Conservation (phyloP, 2,113 vertebrate genomes). For the Megatriorchis doriae region DNA sequence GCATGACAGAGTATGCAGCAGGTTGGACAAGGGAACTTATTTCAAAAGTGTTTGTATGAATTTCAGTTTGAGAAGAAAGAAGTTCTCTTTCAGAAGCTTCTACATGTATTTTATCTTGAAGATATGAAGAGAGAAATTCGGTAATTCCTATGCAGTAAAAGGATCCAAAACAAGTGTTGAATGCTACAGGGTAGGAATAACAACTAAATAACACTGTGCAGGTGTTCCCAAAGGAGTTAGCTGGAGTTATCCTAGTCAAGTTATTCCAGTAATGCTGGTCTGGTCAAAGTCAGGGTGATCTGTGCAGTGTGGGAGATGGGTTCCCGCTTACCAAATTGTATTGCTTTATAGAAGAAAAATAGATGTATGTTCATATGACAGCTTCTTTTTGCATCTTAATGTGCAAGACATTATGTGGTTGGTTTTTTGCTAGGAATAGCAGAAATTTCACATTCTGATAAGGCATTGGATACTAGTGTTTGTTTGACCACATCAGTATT, state of each 20-base stretch:
- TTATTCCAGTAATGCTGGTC: neutral
- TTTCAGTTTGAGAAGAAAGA: neutral
- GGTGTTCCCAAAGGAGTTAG: neutral
- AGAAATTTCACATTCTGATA: neutral
- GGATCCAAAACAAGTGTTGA: neutral
- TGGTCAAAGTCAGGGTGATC: neutral
- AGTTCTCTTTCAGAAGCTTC: neutral
- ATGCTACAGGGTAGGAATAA: neutral
- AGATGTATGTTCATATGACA: neutral
- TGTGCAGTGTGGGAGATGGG: neutral
- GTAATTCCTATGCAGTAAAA: neutral
- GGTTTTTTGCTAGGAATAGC: neutral
- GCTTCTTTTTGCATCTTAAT: neutral
- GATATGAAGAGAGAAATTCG: neutral
- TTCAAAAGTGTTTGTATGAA: neutral
- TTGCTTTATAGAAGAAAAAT: neutral
- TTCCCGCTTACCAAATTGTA: neutral
- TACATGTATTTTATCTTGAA: neutral
- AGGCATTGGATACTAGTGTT: neutral
- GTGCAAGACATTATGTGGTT: neutral
- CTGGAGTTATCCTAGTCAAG: neutral
- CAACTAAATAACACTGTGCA: neutral
- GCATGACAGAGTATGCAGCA: neutral
- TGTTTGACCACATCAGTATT: neutral
- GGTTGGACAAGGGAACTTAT: neutral